Conservation (phyloP, 2,888 invertebrate species). For the Trissonchulus sp. region DNA sequence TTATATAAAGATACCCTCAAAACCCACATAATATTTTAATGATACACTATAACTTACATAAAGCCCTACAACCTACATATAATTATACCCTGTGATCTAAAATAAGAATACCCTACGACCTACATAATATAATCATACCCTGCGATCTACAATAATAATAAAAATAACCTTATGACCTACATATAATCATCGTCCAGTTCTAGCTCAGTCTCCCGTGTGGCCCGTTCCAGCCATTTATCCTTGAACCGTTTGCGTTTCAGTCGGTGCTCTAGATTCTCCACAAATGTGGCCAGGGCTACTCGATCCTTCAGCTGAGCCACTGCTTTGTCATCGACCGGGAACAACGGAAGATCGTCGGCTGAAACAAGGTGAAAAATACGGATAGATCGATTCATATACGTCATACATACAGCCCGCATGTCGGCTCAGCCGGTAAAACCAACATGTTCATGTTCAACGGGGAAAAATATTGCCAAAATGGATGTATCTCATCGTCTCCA, state of each 20-base stretch:
- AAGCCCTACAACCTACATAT: no score
- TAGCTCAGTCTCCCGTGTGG: slow-evolving; percentile 78
- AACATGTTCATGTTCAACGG: no score
- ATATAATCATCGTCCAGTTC: slow-evolving; percentile 66
- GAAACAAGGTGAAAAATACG: slow-evolving; percentile 45
- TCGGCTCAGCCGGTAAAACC: no score
- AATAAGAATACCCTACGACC: no score
- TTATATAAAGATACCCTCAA: not conserved
- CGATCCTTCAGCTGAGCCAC: slow-evolving; percentile 65
- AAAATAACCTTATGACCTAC: no score
- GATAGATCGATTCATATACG: slow-evolving; percentile 20
- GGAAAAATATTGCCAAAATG: no score
- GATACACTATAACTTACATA: no score
- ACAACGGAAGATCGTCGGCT: slow-evolving; percentile 75
- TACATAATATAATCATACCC: no score
- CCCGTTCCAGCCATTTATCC: slow-evolving; percentile 77
- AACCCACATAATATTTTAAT: not conserved
- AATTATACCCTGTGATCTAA: no score
- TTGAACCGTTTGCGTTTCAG: slow-evolving; percentile 54
- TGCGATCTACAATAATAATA: no score
- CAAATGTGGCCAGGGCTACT: slow-evolving; percentile 68
- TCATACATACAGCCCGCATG: no score
- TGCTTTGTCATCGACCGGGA: slow-evolving; percentile 67
- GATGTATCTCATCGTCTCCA: no score
- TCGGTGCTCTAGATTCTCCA: slow-evolving; percentile 69